phyloP scores from a whole-genome alignment of 2,797 vertebrate species.

The Lagodon rhomboides region DNA sequence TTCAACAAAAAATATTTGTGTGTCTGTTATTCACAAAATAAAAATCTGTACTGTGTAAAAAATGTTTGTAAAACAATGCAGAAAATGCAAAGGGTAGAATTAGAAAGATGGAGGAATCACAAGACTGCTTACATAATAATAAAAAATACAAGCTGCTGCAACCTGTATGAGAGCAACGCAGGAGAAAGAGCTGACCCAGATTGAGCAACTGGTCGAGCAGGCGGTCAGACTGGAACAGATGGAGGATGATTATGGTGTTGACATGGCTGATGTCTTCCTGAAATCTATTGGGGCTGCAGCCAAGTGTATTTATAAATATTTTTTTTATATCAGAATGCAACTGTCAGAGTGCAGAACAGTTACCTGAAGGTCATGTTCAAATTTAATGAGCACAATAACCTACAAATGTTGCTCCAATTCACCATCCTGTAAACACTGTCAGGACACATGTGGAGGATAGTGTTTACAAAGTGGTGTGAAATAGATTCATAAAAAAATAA shows the following conservation, averaged over 20 bases:
- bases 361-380: conserved; percentile 23
- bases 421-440: not conserved
- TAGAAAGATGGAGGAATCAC: not conserved
- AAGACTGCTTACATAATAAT: not conserved
- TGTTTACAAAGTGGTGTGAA: not conserved
- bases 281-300: conserved; percentile 23
- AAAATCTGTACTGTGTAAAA: not conserved
- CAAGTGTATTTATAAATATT: conserved; percentile 22
- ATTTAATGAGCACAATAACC: conserved; percentile 4
- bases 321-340: conserved; percentile 8
- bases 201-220: conserved; percentile 50
- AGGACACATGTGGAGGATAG: not conserved
- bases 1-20: not conserved
- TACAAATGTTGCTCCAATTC: not conserved
- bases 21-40: not conserved
- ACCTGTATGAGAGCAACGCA: conserved; percentile 22
- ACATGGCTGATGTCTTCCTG: conserved; percentile 29
- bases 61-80: not conserved
- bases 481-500: not conserved
- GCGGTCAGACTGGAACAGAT: conserved; percentile 40
- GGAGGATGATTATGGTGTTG: conserved; percentile 31
- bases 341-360: conserved; percentile 16
- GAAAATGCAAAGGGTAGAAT: not conserved
- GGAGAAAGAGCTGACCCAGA: conserved; percentile 39
- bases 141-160: conserved; percentile 33